A percentile compares a stretch with the other conserved stretches of the same genome.
These are phyloP conservation scores for Drosophila anomelani DNA, from an alignment of 2,888 invertebrate genomes.

Conservation along the genomic window DNA sequence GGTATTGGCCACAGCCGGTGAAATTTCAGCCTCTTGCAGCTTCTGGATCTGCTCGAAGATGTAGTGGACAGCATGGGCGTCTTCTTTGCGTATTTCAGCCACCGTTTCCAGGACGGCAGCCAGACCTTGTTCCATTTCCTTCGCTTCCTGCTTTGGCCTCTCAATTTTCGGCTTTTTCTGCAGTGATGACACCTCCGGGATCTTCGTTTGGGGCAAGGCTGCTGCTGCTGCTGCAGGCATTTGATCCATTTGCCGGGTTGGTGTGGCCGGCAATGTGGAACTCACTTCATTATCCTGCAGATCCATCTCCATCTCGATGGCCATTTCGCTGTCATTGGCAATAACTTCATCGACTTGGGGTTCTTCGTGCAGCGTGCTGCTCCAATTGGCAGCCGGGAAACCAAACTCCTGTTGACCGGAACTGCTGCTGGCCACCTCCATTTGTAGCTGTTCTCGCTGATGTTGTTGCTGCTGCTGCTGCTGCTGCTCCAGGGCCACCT, in stretches of 20 bases:
- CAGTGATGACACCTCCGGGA: not conserved
- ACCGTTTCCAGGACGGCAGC: slow-evolving; percentile 23
- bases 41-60: slow-evolving; percentile 46
- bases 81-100: slow-evolving; percentile 48
- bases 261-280: slow-evolving; percentile 64
- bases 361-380: not conserved
- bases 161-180: not conserved
- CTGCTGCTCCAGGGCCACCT: slow-evolving; percentile 73
- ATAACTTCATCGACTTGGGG: not conserved
- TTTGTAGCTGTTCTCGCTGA: slow-evolving; percentile 41
- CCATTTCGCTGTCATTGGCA: not conserved
- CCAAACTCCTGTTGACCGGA: slow-evolving; percentile 24
- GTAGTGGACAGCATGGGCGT: slow-evolving; percentile 39
- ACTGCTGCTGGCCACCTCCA: slow-evolving; percentile 44
- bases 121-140: slow-evolving; percentile 3
- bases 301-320: not conserved
- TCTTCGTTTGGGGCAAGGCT: not conserved
- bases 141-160: slow-evolving; percentile 2
- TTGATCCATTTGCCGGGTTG: slow-evolving; percentile 20
- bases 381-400: not conserved
- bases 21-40: slow-evolving; percentile 38
- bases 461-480: slow-evolving; percentile 67
- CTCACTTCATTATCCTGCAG: slow-evolving; percentile 69
- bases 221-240: not conserved
- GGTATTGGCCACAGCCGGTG: slow-evolving; percentile 17